phyloP scores from a whole-genome alignment of 1,140 invertebrate genomes.

The Sminthurides bifidus region DNA sequence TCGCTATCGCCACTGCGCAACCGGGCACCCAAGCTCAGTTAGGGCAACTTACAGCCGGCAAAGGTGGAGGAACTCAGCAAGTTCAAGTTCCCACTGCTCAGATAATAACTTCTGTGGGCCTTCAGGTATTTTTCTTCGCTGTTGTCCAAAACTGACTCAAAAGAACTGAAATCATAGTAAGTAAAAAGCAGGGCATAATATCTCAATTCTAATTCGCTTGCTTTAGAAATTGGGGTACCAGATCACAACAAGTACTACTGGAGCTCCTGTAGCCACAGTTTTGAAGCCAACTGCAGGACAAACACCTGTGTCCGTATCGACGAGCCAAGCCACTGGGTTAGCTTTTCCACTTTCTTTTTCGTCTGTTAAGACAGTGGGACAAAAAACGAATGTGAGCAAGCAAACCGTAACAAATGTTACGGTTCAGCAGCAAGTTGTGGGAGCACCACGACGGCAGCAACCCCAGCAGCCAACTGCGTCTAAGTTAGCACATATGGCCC shows the following conservation, averaged over 20 bases:
- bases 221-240: conserved; percentile 7
- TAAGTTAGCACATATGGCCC: not conserved
- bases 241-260: not conserved
- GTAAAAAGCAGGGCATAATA: too few relatives aligned
- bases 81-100: conserved; percentile 11
- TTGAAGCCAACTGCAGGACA: conserved; percentile 8
- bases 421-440: conserved; percentile 9
- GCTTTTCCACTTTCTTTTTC: conserved; percentile 12
- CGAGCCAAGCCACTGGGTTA: conserved; percentile 1
- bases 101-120: conserved; percentile 6
- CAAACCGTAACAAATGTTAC: conserved; percentile 5
- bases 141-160: not conserved
- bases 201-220: too few relatives aligned
- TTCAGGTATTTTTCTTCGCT: conserved; percentile 8
- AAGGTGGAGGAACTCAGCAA: conserved; percentile 2
- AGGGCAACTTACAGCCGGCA: not conserved
- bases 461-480: conserved; percentile 2
- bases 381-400: not conserved
- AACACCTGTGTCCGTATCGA: not conserved
- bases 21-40: conserved; percentile 2
- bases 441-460: conserved; percentile 10
- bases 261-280: conserved; percentile 4
- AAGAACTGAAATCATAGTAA: too few relatives aligned
- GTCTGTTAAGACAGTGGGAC: conserved; percentile 8
- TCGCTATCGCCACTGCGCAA: conserved; percentile 7